These are phyloP conservation scores for Mesodorylaimus sp. DNA, from an alignment of 2,888 invertebrate genomes.

Conservation along the genomic window DNA sequence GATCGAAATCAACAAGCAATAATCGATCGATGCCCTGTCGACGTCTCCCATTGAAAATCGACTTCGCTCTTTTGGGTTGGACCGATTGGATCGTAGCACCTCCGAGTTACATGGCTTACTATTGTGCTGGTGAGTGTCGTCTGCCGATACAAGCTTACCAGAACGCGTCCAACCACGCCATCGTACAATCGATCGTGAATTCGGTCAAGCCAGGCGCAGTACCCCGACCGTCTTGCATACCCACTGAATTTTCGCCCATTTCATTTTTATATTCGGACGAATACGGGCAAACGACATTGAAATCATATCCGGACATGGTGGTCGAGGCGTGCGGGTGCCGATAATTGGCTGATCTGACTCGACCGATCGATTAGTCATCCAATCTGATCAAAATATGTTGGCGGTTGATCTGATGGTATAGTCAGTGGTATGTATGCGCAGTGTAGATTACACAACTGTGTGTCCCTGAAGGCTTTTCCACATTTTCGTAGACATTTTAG, in stretches of 20 bases:
- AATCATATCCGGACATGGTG: conserved; percentile 97
- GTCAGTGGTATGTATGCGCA: too few relatives aligned
- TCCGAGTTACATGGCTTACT: conserved; percentile 68
- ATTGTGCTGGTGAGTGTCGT: conserved; percentile 83
- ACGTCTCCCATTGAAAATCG: conserved; percentile 70
- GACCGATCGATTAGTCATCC: too few relatives aligned
- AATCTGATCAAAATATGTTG: too few relatives aligned
- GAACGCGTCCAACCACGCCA: conserved; percentile 94
- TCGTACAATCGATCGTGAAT: conserved; percentile 88
- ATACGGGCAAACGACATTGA: conserved; percentile 79
- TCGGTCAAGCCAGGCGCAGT: conserved; percentile 72
- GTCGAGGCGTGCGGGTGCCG: conserved; percentile 95
- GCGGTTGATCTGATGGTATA: too few relatives aligned
- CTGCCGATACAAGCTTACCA: conserved; percentile 80
- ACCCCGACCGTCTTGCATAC: conserved; percentile 91
- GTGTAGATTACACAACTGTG: too few relatives aligned
- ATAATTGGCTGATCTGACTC: too few relatives aligned
- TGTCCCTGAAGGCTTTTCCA: too few relatives aligned
- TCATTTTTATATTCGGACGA: conserved; percentile 91
- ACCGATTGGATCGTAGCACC: conserved; percentile 54
- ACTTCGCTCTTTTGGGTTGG: conserved; percentile 92
- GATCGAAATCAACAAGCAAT: too few relatives aligned
- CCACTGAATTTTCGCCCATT: conserved; percentile 75
- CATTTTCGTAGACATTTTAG: too few relatives aligned
- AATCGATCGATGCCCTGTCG: too few relatives aligned